Percentiles rank a stretch among this genome's conserved stretches.
These are phyloP conservation scores for Ammospiza caudacuta DNA, from an alignment of 2,113 vertebrate species.

Conservation along the genomic window DNA sequence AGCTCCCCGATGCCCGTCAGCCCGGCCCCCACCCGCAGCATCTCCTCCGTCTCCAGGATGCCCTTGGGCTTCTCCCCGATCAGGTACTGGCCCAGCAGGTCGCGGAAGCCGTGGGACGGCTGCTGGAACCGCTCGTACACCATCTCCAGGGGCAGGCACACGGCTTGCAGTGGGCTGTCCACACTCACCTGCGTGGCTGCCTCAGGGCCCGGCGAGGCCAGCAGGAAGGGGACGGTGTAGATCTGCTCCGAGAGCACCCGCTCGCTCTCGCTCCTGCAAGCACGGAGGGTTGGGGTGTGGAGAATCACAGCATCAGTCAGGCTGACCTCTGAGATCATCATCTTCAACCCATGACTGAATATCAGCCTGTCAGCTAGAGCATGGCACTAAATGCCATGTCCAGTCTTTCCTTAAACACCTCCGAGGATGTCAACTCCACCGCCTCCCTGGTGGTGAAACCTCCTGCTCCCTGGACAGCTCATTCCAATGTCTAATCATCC, in stretches of 20 bases:
- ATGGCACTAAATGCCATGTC: neutral
- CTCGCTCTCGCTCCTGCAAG: conserved; percentile 82
- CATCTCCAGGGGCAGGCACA: conserved; percentile 76
- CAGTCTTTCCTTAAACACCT: neutral
- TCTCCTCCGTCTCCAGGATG: conserved; percentile 87
- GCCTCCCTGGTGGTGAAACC: neutral
- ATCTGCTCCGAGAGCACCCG: conserved; percentile 79
- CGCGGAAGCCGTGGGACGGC: conserved; percentile 73
- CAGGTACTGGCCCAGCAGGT: conserved; percentile 84
- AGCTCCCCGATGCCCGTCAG: conserved; percentile 84
- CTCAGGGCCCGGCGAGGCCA: conserved; percentile 39
- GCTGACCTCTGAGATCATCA: neutral
- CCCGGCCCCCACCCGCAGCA: conserved; percentile 83
- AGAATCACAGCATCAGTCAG: neutral
- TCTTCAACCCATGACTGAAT: neutral
- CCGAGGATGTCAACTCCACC: neutral
- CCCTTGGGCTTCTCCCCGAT: conserved; percentile 88
- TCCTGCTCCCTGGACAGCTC: neutral
- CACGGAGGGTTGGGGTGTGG: neutral
- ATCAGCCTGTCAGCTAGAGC: neutral
- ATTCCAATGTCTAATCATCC: neutral
- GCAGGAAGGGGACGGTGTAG: conserved; percentile 79
- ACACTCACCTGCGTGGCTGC: conserved; percentile 68
- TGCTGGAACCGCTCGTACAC: conserved; percentile 87
- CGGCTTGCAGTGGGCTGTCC: conserved; percentile 78